These are phyloP conservation scores for Rhinopomastus cyanomelas DNA, from an alignment of 2,113 vertebrate genomes.

Conservation along the genomic window DNA sequence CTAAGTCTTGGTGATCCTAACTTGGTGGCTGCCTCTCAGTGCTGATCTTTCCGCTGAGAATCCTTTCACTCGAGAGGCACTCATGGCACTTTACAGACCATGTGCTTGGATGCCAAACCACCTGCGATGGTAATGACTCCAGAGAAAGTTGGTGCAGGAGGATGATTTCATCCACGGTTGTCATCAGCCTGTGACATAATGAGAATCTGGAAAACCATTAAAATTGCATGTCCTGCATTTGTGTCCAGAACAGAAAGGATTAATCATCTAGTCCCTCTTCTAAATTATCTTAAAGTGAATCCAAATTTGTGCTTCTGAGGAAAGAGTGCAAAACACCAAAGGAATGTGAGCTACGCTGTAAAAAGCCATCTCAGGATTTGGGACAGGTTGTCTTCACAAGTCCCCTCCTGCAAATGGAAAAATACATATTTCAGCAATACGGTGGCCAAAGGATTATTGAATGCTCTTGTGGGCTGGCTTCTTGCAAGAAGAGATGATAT, in stretches of 20 bases:
- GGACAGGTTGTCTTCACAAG: background rate
- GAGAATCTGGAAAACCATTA: background rate
- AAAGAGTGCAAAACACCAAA: background rate
- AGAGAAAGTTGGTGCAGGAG: background rate
- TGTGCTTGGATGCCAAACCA: background rate
- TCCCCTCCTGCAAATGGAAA: background rate
- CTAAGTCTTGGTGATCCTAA: background rate
- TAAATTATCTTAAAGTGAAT: slow-evolving; percentile 6
- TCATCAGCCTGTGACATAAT: background rate
- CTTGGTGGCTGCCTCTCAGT: too few species aligned
- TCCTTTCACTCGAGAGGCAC: background rate
- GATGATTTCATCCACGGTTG: background rate
- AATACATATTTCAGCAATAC: background rate
- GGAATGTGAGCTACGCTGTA: background rate
- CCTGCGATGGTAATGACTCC: fast-evolving
- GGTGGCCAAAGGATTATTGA: background rate
- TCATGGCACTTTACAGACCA: background rate
- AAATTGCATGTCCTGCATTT: background rate
- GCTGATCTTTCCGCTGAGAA: background rate
- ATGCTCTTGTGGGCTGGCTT: slow-evolving; percentile 7
- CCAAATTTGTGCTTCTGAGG: background rate
- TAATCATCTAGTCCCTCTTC: background rate
- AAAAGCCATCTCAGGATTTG: background rate
- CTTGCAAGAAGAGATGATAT: background rate
- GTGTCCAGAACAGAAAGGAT: background rate